phyloP scores from a whole-genome alignment of 2,113 vertebrate species.

The Fukomys damarensis region DNA sequence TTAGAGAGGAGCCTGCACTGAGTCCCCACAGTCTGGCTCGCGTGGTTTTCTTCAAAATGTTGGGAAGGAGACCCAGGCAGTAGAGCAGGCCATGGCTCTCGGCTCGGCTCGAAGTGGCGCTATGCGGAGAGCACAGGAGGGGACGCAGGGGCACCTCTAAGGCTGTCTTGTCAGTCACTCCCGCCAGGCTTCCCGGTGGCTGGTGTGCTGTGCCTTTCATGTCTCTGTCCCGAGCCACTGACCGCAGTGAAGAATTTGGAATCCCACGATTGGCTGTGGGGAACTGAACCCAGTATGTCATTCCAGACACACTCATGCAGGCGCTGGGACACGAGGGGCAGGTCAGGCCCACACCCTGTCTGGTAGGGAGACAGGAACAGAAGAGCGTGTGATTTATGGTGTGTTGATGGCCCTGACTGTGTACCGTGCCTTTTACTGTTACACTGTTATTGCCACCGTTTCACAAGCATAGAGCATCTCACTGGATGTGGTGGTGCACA shows the following conservation, averaged over 20 bases:
- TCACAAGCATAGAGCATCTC: background rate
- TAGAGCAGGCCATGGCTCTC: no score
- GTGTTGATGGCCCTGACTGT: background rate
- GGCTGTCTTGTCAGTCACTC: background rate
- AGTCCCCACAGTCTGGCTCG: background rate
- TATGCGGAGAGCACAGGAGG: background rate
- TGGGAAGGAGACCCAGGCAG: background rate
- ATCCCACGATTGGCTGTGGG: background rate
- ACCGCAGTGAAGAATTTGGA: background rate
- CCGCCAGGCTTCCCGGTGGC: background rate
- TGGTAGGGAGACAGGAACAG: background rate
- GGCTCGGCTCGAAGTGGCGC: no score
- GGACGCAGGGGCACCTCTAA: background rate
- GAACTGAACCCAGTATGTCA: accelerated
- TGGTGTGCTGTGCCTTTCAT: no score
- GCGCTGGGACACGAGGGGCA: background rate
- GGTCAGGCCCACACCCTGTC: no score
- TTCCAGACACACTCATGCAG: background rate
- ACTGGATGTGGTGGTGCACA: background rate
- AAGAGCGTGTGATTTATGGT: background rate
- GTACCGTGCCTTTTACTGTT: no score
- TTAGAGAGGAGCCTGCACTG: background rate
- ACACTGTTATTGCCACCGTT: background rate
- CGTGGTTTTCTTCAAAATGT: background rate
- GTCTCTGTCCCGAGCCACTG: background rate